Evolutionary conservation across 2,888 invertebrate species (phyloP).

Genomic region (Crematogaster levior): DNA sequence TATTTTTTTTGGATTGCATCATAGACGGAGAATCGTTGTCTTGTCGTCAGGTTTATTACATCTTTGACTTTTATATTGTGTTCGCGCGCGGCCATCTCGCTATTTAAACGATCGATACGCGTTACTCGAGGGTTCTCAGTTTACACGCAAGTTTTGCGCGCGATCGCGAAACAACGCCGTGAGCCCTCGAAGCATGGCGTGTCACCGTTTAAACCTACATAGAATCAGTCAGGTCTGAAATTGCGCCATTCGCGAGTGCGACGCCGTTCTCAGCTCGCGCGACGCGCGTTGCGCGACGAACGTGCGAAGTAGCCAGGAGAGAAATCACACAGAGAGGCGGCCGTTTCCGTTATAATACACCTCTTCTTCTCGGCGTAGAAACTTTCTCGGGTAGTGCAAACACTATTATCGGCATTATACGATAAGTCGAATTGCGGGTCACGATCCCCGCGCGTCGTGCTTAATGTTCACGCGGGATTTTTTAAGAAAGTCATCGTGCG

Average conservation of each 20-base stretch:
- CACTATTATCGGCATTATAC: slow-evolving; percentile 69
- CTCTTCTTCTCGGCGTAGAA: slow-evolving; percentile 59
- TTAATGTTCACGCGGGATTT: slow-evolving; percentile 58
- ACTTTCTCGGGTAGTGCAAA: slow-evolving; percentile 71
- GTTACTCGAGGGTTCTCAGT: neutral
- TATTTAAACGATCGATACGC: slow-evolving; percentile 1
- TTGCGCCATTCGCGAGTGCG: slow-evolving; percentile 44
- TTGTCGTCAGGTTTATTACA: slow-evolving; percentile 14
- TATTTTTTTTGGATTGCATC: neutral
- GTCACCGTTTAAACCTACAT: slow-evolving; percentile 30
- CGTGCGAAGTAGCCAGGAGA: slow-evolving; percentile 76
- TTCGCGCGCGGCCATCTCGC: slow-evolving; percentile 16
- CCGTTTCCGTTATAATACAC: slow-evolving; percentile 67
- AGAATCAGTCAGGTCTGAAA: slow-evolving; percentile 47
- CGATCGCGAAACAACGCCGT: slow-evolving; percentile 23
- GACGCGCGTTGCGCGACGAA: slow-evolving; percentile 63
- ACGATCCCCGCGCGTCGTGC: slow-evolving; percentile 68
- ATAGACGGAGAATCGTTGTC: neutral
- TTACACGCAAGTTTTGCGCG: slow-evolving; percentile 39
- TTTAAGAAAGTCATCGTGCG: slow-evolving; percentile 52
- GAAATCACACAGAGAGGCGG: slow-evolving; percentile 74
- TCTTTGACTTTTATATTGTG: slow-evolving; percentile 25
- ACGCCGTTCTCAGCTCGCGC: slow-evolving; percentile 45
- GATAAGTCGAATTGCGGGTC: slow-evolving; percentile 72
- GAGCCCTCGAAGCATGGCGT: slow-evolving; percentile 25